Evolutionary conservation across 2,888 invertebrate species (phyloP), one percentile per base, ranked within the genome.

Genomic region (Cabera pusaria): DNA sequence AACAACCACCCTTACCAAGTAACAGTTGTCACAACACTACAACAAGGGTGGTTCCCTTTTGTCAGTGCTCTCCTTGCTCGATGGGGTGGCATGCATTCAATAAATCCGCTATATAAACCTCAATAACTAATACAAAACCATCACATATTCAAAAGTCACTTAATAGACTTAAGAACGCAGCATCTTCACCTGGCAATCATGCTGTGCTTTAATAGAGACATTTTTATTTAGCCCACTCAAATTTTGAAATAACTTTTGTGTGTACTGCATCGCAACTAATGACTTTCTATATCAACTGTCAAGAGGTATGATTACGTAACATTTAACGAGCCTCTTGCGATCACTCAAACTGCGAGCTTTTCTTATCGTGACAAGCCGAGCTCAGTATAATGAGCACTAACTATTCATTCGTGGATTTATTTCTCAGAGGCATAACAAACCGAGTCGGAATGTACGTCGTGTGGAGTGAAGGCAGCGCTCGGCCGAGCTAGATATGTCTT

Each of bases 401-500:
- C 45, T 39, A 50, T 54, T 68, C 61, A 64, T 67, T 72, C 61
- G 69, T 73, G 65, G 66, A 72, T 77, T 72, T 75, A 79, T 73
- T 69, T 66, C 53, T 58, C 65, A 65, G 63, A 71, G 63, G 64
- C 59, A 64, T 65, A 63, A 64, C 65, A 68, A 61, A 63, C 59
- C 58, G 63, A 67, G 69, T 66, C 60, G 83, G 86, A 85, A 87
- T 86, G 85, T 69, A 61, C 65, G 76, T 80, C 82, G 78, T 81
- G 83, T 78, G 73, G 75, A 78, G 79, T 74, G 76, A 72, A 80
- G 78, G 77, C 79, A 74, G 68, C 70, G 65, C 52, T 52, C 60
- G 62, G 64, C 70, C 72, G 72, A 70, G 76, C 76, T 78, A 83
- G 81, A 88, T 88, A 87, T 86, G 84, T 88, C 88, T 88, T 88